These are phyloP conservation scores for Carposina sasakii DNA, from an alignment of 1,140 invertebrate species.

Conservation along the genomic window DNA sequence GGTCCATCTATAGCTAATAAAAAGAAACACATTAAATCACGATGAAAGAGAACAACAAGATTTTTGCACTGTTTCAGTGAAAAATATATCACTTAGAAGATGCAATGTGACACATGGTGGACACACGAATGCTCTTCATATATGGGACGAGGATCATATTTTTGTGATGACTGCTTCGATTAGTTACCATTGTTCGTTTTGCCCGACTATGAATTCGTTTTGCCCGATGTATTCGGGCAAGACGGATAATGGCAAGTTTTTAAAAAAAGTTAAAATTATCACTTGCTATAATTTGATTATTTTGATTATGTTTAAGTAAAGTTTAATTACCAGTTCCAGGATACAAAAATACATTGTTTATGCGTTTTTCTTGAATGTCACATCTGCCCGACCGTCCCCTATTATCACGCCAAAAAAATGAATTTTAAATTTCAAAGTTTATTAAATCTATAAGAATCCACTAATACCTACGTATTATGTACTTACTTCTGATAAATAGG, in stretches of 20 bases:
- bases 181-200: too few relatives aligned
- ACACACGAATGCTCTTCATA: conserved; percentile 5
- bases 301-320: neutral
- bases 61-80: neutral
- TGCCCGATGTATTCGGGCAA: neutral
- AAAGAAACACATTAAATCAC: too few relatives aligned
- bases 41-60: neutral
- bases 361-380: neutral
- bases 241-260: neutral
- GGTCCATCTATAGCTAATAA: neutral
- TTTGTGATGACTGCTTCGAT: conserved; percentile 2
- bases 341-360: too few relatives aligned
- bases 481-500: too few relatives aligned
- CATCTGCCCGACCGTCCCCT: neutral
- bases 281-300: neutral
- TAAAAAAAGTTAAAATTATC: neutral
- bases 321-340: neutral
- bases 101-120: conserved; percentile 1
- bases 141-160: neutral
- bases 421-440: too few relatives aligned
- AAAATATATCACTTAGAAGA: neutral
- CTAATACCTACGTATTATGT: too few relatives aligned
- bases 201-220: neutral
- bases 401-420: too few relatives aligned
- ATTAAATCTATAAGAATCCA: too few relatives aligned